Evolutionary conservation across 2,113 vertebrate species (phyloP).

Genomic region (Plotosus lineatus): DNA sequence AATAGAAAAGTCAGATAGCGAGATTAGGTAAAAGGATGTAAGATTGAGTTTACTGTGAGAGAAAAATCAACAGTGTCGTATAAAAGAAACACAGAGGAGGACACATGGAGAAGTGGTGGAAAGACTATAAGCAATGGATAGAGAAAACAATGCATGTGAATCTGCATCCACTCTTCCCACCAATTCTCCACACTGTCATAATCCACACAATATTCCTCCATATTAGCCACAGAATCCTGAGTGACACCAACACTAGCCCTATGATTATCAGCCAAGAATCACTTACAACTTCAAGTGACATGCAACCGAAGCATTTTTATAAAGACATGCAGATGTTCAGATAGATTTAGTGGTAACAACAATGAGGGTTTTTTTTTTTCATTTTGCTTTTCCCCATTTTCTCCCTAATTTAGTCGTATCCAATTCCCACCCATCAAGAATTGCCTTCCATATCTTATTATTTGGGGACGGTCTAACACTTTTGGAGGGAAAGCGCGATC

Average conservation of each 20-base stretch:
- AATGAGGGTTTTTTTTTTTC: too few species aligned
- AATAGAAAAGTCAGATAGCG: neutral
- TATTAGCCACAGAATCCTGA: constrained; percentile 29
- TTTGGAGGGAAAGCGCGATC: too few species aligned
- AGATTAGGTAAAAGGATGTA: neutral
- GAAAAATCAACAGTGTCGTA: neutral
- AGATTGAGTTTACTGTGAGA: constrained; percentile 4
- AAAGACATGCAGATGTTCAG: too few species aligned
- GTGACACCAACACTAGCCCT: constrained; percentile 17
- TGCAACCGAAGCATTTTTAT: too few species aligned
- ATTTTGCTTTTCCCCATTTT: too few species aligned
- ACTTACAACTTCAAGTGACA: too few species aligned
- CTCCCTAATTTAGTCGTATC: too few species aligned
- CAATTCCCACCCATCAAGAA: too few species aligned
- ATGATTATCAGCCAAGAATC: too few species aligned
- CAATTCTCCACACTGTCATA: neutral
- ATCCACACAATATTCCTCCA: neutral
- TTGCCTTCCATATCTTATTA: too few species aligned
- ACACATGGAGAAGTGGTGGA: neutral
- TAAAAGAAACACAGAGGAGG: neutral
- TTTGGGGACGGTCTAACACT: too few species aligned
- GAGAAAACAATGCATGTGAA: constrained; percentile 24
- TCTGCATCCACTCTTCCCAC: neutral
- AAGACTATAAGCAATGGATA: neutral
- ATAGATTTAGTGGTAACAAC: too few species aligned